Evolutionary conservation across 2,113 vertebrate genomes (phyloP).

Genomic region (pig (Sus scrofa)): DNA sequence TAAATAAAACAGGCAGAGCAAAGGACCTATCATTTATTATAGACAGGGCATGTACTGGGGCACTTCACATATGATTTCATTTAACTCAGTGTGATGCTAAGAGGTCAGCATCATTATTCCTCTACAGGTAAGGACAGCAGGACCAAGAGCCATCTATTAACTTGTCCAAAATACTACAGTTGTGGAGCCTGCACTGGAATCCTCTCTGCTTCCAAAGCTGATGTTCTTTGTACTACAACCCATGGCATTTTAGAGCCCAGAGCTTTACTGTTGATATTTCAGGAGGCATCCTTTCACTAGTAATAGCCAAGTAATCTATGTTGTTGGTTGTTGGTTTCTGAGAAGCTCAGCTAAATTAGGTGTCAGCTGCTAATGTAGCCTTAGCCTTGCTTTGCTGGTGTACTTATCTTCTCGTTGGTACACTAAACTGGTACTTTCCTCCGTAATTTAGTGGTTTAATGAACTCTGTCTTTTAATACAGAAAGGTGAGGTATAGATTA

Average conservation of each 20-base stretch:
- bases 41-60: background rate
- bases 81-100: background rate
- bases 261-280: background rate
- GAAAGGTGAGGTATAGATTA: background rate
- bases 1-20: background rate
- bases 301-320: background rate
- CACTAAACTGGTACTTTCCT: background rate
- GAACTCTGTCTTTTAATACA: constrained; percentile 8
- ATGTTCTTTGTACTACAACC: background rate
- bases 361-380: background rate
- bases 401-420: background rate
- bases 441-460: background rate
- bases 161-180: background rate
- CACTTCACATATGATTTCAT: background rate
- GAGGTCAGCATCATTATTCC: background rate
- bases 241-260: background rate
- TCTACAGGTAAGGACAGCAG: background rate
- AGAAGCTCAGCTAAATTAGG: background rate
- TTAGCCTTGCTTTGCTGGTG: background rate
- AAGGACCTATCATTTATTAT: background rate
- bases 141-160: background rate
- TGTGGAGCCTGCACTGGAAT: background rate
- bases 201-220: background rate
- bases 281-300: background rate
- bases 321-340: background rate